Evolutionary conservation across 2,888 invertebrate genomes (phyloP).

Genomic region (Ectobius pallidus): DNA sequence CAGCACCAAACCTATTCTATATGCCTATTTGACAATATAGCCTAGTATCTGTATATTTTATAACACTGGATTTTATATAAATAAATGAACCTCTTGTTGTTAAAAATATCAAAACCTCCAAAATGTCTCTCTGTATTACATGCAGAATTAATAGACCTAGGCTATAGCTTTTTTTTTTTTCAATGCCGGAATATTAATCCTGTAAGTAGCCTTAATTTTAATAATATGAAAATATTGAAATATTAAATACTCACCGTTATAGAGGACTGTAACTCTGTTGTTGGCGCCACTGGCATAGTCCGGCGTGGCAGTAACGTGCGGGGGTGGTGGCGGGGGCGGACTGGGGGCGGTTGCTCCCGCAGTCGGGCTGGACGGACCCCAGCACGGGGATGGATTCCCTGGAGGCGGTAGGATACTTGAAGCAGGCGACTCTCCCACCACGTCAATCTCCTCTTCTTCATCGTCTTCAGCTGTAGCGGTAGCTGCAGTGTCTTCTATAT

Average conservation of each 20-base stretch:
- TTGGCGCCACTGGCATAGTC: slow-evolving; percentile 45
- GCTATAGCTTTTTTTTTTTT: too few relatives aligned
- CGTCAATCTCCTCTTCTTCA: slow-evolving; percentile 72
- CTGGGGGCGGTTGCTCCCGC: slow-evolving; percentile 70
- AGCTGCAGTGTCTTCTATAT: slow-evolving; percentile 47
- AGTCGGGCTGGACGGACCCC: slow-evolving; percentile 77
- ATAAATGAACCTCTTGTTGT: too few relatives aligned
- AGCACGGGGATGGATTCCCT: slow-evolving; percentile 60
- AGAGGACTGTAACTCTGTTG: slow-evolving; percentile 55
- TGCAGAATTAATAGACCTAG: too few relatives aligned
- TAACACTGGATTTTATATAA: too few relatives aligned
- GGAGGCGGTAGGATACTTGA: slow-evolving; percentile 44
- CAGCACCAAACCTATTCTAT: too few relatives aligned
- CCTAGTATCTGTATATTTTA: too few relatives aligned
- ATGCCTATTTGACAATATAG: too few relatives aligned
- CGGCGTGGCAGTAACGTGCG: slow-evolving; percentile 71
- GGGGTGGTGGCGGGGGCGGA: slow-evolving; percentile 54
- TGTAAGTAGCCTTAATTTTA: too few relatives aligned
- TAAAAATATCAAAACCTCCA: too few relatives aligned
- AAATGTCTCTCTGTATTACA: too few relatives aligned
- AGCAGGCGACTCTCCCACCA: slow-evolving; percentile 71
- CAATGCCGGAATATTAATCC: too few relatives aligned
- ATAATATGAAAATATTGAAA: too few relatives aligned
- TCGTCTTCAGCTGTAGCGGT: slow-evolving; percentile 46
- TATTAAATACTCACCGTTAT: slow-evolving; percentile 70